Base-by-base conservation (phyloP, 2,888 invertebrate species). In the Carterocephalus palaemon region DNA sequence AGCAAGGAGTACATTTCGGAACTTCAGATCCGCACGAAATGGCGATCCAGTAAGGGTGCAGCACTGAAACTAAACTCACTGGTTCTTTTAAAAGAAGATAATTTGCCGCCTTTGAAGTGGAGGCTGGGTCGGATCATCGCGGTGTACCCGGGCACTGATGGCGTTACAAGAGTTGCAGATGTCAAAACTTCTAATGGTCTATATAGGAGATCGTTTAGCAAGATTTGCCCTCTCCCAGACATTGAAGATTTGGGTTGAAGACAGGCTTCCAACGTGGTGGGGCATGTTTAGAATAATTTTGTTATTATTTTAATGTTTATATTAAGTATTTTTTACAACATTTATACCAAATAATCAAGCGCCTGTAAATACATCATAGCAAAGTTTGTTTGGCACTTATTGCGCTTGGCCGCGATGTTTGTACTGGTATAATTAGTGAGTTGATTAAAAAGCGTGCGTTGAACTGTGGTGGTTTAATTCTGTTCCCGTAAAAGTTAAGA, bases 1-100 rank as follows among this genome's bases (percentile, higher is more conserved):
- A 33, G 32, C n/a, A 47, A 42, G 2, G 52, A 54, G 16, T 54
- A 49, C 17, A 17, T 54, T 10, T 24, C 48, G 1, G 52, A 52
- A 12, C 31, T 51, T 9, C 54, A 54, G 22, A 15, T 39, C 5
- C 32, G 52, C 2, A 34, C 37, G 0, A 52, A 54, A 32, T 49
- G 49, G 50, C 40, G 31, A 4, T 1, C 4, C 0, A 24, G 10
- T 2, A 17, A 39, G 12, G 38, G 19, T 2, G 3, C 29, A 0
- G 6, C 33, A 1, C 28, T 48, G 2, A 46, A 47, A 16, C 6
- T 34, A 9, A 45, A 41, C 10, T 45, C 37, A 4, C 15, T 45
- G 13, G 45, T 53, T 4, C 16, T 47, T n/a, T 5, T 47, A 4
- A 47, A 49, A 19, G 46, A 49, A 6, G 46, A 47, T 8, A 22